phyloP scores from a whole-genome alignment of 2,113 vertebrate genomes.

The Bungarus multicinctus region DNA sequence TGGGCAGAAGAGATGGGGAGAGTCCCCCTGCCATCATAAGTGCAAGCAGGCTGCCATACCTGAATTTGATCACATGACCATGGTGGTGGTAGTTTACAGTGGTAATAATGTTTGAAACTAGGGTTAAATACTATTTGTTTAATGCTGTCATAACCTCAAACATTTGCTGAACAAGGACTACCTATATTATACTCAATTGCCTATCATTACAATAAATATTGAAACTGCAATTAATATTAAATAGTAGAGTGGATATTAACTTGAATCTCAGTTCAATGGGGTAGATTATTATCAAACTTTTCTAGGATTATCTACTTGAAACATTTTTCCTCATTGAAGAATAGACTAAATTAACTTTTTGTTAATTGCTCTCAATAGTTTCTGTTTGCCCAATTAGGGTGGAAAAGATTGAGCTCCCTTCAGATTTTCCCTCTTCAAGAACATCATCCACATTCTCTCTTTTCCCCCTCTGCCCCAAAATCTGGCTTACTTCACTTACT shows the following conservation, averaged over 20 bases:
- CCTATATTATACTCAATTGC: not conserved
- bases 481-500: not conserved
- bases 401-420: not conserved
- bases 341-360: not conserved
- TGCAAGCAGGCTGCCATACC: not conserved
- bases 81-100: too few species aligned
- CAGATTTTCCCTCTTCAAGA: not conserved
- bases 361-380: not conserved
- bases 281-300: not conserved
- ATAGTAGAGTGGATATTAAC: not conserved
- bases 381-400: not conserved
- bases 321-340: not conserved
- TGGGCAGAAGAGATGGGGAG: not conserved
- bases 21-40: not conserved
- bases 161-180: not conserved
- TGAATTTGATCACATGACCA: not conserved
- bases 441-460: not conserved
- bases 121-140: not conserved
- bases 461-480: not conserved
- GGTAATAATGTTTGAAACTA: not conserved
- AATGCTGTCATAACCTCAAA: not conserved
- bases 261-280: not conserved
- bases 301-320: not conserved
- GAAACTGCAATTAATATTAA: not conserved
- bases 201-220: constrained; percentile 1